Base-by-base conservation (phyloP, 2,797 vertebrate species). In the Pagetopsis macropterus region DNA sequence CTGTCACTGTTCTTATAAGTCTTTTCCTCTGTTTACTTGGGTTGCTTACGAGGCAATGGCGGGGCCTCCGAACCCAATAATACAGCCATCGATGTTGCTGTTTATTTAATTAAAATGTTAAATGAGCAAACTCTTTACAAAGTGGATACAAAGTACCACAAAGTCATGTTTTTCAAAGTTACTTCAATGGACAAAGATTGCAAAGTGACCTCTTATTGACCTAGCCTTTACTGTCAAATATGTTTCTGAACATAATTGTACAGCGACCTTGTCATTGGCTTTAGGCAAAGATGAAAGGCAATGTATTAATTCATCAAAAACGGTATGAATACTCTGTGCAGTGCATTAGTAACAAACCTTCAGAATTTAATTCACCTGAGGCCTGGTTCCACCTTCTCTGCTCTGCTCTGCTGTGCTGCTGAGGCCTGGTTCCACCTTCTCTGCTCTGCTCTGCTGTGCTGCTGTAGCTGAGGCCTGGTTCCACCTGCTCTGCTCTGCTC, bases 231-330 rank as follows among this genome's bases (percentile, higher is more conserved):
- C 15, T 33, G 45, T 19, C 19, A 27, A 55, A 59, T 51, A 14
- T 59, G 43, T 60, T 44, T 23, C 23, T 55, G 10, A 59, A 70
- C 60, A 67, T 1, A 52, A 54, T 21, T 40, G 40, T 59, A 46
- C 21, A 56, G 19, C 50, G 61, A 84, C 65, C 56, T 81, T 75
- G 52, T 50, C 19, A 63, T 21, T 41, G 48, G 60, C 49, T 72
- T 74, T 27, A 76, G 71, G 57, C 44, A 64, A 73, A 69, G 51
- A 70, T 59, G 55, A 70, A 69, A 70, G 3, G 23, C 11, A 51
- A 70, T 63, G 16, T 44, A 65, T 84, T 75, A 65, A 78, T 75
- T 56, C 3, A 75, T 78, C 41, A 76, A 62, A 67, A 27, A 46
- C 45, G 13, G 51, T 56, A 46, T 27, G 9, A 69, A 73, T 60